phyloP scores from a whole-genome alignment of 2,888 invertebrate species.

The Lochmaea capreae region DNA sequence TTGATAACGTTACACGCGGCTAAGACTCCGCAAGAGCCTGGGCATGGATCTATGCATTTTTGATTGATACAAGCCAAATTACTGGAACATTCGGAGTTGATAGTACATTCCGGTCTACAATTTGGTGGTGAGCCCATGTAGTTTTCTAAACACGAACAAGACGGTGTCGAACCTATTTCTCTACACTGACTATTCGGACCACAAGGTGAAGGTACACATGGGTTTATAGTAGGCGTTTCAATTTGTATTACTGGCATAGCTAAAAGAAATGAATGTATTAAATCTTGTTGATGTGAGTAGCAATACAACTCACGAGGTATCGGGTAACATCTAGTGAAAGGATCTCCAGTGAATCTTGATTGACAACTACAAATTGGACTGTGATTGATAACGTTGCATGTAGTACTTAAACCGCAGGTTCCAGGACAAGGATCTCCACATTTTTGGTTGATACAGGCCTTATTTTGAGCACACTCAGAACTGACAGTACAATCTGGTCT shows the following conservation, averaged over 20 bases:
- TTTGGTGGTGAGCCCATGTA: conserved; percentile 69
- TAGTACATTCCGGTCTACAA: conserved; percentile 69
- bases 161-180: conserved; percentile 66
- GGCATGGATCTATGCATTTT: conserved; percentile 76
- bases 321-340: conserved; percentile 64
- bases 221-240: conserved; percentile 59
- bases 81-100: conserved; percentile 69
- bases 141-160: conserved; percentile 68
- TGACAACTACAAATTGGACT: conserved; percentile 78
- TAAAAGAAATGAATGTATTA: conserved; percentile 29
- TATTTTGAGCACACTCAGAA: conserved; percentile 73
- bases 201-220: conserved; percentile 71
- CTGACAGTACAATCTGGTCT: conserved; percentile 77
- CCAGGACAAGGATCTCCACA: conserved; percentile 79
- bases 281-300: not conserved
- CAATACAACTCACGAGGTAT: conserved; percentile 59
- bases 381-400: conserved; percentile 79
- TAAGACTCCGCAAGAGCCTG: conserved; percentile 72
- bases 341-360: conserved; percentile 68
- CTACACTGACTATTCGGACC: conserved; percentile 71
- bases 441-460: conserved; percentile 76
- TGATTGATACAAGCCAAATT: conserved; percentile 68
- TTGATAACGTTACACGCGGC: conserved; percentile 75
- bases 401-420: conserved; percentile 77
- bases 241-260: conserved; percentile 49